These are phyloP conservation scores for Noctua janthina DNA, from an alignment of 2,888 invertebrate species.

Conservation along the genomic window DNA sequence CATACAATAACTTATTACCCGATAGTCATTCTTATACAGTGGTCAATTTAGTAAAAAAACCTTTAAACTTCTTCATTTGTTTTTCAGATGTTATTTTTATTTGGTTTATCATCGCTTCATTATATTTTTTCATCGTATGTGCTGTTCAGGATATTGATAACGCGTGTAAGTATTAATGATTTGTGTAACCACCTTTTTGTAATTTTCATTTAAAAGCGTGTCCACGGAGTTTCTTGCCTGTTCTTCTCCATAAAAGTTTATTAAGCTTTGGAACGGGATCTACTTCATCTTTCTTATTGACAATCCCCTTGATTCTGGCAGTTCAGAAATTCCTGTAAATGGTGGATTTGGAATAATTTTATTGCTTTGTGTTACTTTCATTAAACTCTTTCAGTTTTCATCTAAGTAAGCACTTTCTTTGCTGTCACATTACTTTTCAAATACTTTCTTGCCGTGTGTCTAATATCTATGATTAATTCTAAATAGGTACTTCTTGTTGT, in stretches of 20 bases:
- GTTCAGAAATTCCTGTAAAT: neutral
- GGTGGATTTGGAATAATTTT: neutral
- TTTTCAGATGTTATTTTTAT: slow-evolving; percentile 35
- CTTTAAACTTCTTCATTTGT: neutral
- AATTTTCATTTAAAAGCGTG: neutral
- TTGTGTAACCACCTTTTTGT: neutral
- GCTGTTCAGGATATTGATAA: slow-evolving; percentile 6
- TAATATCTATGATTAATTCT: neutral
- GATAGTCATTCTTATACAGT: neutral
- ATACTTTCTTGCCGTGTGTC: neutral
- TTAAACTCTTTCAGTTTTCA: neutral
- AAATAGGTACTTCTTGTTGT: neutral
- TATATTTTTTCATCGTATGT: slow-evolving; percentile 22
- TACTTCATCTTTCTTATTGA: neutral
- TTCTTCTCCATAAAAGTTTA: neutral
- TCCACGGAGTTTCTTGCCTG: neutral
- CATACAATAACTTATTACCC: neutral
- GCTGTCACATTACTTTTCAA: too few species aligned
- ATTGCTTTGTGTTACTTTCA: neutral
- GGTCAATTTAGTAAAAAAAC: neutral
- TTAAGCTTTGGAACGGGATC: neutral
- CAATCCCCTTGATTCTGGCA: neutral
- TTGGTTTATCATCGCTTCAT: slow-evolving; percentile 7
- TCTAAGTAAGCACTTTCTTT: neutral
- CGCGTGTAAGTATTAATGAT: slow-evolving; percentile 19